phyloP scores from a whole-genome alignment of 2,797 vertebrate genomes.

The Melopsittacus undulatus region DNA sequence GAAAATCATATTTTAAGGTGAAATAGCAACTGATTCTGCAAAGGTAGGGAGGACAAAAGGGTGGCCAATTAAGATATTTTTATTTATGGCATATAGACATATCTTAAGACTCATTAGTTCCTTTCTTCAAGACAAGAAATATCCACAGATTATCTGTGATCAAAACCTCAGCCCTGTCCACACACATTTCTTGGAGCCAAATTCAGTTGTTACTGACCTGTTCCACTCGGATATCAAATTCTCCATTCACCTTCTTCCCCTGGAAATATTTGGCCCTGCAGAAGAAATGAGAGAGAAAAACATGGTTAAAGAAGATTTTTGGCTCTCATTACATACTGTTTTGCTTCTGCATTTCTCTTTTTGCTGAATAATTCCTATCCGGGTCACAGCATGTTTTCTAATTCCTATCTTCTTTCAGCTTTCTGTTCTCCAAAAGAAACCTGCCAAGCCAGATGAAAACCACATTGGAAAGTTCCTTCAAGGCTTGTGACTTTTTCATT shows the following conservation, averaged over 20 bases:
- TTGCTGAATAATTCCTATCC: neutral
- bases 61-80: neutral
- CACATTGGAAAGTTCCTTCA: slow-evolving; percentile 50
- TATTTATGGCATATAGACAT: neutral
- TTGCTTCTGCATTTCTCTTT: slow-evolving; percentile 14
- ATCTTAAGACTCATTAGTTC: neutral
- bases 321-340: neutral
- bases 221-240: slow-evolving; percentile 93
- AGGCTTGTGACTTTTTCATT: slow-evolving; percentile 22
- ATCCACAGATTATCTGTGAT: neutral
- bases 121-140: neutral
- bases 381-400: neutral
- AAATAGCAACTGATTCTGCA: neutral
- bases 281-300: slow-evolving; percentile 13
- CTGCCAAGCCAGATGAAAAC: slow-evolving; percentile 50
- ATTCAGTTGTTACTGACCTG: slow-evolving; percentile 83
- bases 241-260: slow-evolving; percentile 92
- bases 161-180: neutral
- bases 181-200: neutral
- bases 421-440: slow-evolving; percentile 9
- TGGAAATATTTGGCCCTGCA: slow-evolving; percentile 93
- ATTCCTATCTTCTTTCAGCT: slow-evolving; percentile 8
- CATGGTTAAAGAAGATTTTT: neutral
- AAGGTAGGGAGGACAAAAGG: neutral
- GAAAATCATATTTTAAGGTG: neutral